A percentile compares a stretch with the other conserved stretches of the same genome.
Evolutionary conservation across 2,888 invertebrate genomes (phyloP).

Genomic region (Drosophila nr. fundita): DNA sequence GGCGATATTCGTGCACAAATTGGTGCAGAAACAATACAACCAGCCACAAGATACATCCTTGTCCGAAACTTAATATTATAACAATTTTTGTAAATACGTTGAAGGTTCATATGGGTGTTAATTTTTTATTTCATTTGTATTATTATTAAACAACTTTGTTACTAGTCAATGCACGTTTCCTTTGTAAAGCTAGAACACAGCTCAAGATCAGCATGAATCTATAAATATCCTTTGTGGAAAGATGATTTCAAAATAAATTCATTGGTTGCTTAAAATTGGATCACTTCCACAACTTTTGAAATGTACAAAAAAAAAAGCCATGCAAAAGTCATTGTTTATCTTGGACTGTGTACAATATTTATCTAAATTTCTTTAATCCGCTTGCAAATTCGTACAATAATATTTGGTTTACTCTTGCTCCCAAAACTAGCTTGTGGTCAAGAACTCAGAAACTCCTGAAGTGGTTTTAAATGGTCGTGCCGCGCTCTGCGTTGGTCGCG

Average conservation of each 20-base stretch:
- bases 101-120: neutral
- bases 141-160: constrained; percentile 6
- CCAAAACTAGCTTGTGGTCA: constrained; percentile 86
- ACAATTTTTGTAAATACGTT: constrained; percentile 29
- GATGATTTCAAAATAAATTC: neutral
- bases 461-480: constrained; percentile 92
- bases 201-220: constrained; percentile 1
- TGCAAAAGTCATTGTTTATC: neutral
- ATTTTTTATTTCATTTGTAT: constrained; percentile 3
- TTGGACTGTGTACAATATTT: constrained; percentile 16
- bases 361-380: neutral
- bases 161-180: constrained; percentile 25
- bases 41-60: constrained; percentile 34
- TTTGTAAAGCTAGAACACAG: constrained; percentile 1
- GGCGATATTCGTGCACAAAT: neutral
- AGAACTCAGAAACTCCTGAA: constrained; percentile 86
- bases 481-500: constrained; percentile 91
- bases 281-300: neutral
- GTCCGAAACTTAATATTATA: constrained; percentile 4
- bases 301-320: neutral
- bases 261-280: neutral
- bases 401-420: constrained; percentile 28
- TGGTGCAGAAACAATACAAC: neutral
- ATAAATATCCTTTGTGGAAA: neutral
- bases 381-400: constrained; percentile 33